Conservation (phyloP, 2,797 vertebrate genomes). For the Atherinosoma microstoma region DNA sequence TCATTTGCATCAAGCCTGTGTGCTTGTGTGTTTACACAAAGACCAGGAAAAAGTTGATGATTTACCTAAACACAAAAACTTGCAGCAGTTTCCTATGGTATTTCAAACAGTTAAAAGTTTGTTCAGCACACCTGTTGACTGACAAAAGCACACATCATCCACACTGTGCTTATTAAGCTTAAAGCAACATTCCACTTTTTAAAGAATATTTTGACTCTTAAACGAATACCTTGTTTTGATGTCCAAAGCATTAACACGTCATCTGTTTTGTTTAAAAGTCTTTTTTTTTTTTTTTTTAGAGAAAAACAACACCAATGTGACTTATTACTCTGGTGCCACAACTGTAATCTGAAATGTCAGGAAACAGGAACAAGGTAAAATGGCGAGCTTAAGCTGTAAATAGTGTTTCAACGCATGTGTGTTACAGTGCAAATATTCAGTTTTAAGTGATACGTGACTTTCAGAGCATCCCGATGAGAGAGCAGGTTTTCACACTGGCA, state of each 20-base stretch:
- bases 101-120: slow-evolving; percentile 64
- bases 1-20: not conserved
- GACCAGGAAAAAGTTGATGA: not conserved
- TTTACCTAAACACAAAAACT: slow-evolving; percentile 18
- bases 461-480: slow-evolving; percentile 85
- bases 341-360: slow-evolving; percentile 19
- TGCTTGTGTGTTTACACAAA: not conserved
- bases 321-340: slow-evolving; percentile 9
- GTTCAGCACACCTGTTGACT: slow-evolving; percentile 18
- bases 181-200: slow-evolving; percentile 45
- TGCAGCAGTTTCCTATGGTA: slow-evolving; percentile 2
- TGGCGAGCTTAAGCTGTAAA: slow-evolving; percentile 23
- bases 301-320: slow-evolving; percentile 14
- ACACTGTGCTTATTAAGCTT: slow-evolving; percentile 88
- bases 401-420: slow-evolving; percentile 31
- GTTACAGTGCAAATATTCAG: slow-evolving; percentile 61
- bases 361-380: slow-evolving; percentile 5
- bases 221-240: slow-evolving; percentile 34
- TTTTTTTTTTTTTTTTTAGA: slow-evolving; percentile 3
- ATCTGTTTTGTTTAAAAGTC: slow-evolving; percentile 45
- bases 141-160: slow-evolving; percentile 72
- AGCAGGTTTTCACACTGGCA: slow-evolving; percentile 79
- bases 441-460: slow-evolving; percentile 45
- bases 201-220: slow-evolving; percentile 33
- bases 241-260: slow-evolving; percentile 19